phyloP scores from a whole-genome alignment of 1,140 invertebrate species.

The roundworm (Caenorhabditis elegans) region DNA sequence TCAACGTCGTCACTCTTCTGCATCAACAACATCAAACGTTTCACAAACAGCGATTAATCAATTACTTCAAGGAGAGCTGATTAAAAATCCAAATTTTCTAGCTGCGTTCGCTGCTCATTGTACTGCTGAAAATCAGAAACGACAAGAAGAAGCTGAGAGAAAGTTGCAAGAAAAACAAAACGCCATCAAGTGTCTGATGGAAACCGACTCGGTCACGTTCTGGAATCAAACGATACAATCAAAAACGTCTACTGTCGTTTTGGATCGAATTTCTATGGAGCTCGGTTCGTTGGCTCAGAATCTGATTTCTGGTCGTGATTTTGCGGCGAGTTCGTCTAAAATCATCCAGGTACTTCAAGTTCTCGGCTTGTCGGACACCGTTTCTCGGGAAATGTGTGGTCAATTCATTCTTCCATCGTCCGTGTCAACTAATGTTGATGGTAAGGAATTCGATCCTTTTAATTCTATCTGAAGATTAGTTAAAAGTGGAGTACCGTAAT shows the following conservation, averaged over 20 bases:
- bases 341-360: not conserved
- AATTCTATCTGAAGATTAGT: too few species aligned
- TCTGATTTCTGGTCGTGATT: not conserved
- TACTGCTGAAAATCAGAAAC: not conserved
- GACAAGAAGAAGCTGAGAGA: not conserved
- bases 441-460: too few species aligned
- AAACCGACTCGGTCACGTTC: not conserved
- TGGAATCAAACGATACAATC: not conserved
- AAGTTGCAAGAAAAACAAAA: not conserved
- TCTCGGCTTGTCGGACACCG: not conserved
- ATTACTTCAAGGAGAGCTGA: not conserved
- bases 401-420: not conserved
- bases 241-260: not conserved
- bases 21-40: not conserved
- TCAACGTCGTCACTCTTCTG: not conserved
- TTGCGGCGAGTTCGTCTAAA: not conserved
- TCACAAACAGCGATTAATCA: not conserved
- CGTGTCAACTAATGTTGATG: too few species aligned
- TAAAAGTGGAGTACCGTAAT: too few species aligned
- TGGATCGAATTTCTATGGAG: not conserved
- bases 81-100: not conserved
- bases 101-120: not conserved
- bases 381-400: not conserved
- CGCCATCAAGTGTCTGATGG: not conserved
- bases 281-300: not conserved